Conservation (phyloP, 2,797 vertebrate genomes). For the Syndactyla subalaris region DNA sequence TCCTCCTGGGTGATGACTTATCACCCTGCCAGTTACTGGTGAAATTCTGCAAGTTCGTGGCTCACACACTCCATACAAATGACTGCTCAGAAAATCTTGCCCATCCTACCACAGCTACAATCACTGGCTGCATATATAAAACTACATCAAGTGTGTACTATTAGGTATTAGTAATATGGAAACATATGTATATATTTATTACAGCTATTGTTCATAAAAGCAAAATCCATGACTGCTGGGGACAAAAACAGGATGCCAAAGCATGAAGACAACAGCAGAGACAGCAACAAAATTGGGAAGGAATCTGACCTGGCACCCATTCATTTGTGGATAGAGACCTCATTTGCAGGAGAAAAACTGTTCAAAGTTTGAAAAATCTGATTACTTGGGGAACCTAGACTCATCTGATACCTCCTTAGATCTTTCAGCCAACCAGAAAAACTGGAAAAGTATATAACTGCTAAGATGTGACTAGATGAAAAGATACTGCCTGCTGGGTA, state of each 20-base stretch:
- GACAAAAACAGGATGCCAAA: neutral
- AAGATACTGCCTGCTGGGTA: neutral
- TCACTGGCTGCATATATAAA: neutral
- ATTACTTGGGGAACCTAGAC: neutral
- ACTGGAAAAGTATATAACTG: neutral
- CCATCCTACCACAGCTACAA: neutral
- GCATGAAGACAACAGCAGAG: neutral
- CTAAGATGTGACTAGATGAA: neutral
- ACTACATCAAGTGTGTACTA: neutral
- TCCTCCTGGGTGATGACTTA: neutral
- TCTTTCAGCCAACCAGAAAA: neutral
- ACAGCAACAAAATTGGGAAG: neutral
- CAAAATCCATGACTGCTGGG: neutral
- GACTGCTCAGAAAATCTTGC: neutral
- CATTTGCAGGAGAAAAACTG: neutral
- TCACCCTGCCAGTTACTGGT: rapidly evolving
- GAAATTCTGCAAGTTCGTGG: neutral
- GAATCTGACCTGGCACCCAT: neutral
- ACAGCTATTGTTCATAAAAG: neutral
- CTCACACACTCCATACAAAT: neutral
- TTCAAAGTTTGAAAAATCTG: neutral
- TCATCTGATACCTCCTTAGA: neutral
- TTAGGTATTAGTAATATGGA: neutral
- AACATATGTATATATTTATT: neutral
- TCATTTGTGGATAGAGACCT: neutral